These are phyloP conservation scores for Halichondria panicea DNA, from an alignment of 37 sponge, comb jelly and placozoan species.

Conservation along the genomic window DNA sequence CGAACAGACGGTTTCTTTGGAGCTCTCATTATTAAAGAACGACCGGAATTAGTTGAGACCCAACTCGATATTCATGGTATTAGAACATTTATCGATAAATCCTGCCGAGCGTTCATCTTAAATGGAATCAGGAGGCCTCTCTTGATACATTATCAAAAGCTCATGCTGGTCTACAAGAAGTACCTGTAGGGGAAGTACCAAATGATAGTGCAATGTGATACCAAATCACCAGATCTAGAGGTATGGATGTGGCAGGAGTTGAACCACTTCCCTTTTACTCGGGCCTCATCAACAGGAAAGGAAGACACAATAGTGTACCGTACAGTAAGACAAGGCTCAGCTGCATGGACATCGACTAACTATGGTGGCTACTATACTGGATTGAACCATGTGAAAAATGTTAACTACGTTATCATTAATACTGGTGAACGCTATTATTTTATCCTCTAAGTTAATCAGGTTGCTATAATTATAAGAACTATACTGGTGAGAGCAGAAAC, in stretches of 20 bases:
- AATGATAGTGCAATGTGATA: not conserved
- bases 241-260: constrained; percentile 37
- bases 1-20: constrained; percentile 78
- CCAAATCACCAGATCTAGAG: not conserved
- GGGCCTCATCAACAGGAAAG: constrained; percentile 74
- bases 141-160: constrained; percentile 7
- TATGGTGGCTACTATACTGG: constrained; percentile 50
- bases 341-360: constrained; percentile 70
- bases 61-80: not conserved
- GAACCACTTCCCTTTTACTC: constrained; percentile 61
- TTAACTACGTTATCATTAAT: constrained; percentile 72
- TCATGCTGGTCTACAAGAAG: constrained; percentile 8
- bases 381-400: constrained; percentile 46
- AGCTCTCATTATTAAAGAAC: constrained; percentile 62
- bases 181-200: not conserved
- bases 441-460: constrained; percentile 39
- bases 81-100: constrained; percentile 23
- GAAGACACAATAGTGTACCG: constrained; percentile 60
- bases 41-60: no score
- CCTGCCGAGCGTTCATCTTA: constrained; percentile 48
- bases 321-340: constrained; percentile 66
- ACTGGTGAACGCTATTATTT: constrained; percentile 87
- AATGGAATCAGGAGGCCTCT: constrained; percentile 59
- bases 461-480: not conserved
- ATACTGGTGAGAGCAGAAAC: constrained; percentile 65